Percentiles rank a stretch among this genome's conserved stretches.
phyloP scores from a whole-genome alignment of 1,140 invertebrate genomes.

The Saccostrea glomerata region DNA sequence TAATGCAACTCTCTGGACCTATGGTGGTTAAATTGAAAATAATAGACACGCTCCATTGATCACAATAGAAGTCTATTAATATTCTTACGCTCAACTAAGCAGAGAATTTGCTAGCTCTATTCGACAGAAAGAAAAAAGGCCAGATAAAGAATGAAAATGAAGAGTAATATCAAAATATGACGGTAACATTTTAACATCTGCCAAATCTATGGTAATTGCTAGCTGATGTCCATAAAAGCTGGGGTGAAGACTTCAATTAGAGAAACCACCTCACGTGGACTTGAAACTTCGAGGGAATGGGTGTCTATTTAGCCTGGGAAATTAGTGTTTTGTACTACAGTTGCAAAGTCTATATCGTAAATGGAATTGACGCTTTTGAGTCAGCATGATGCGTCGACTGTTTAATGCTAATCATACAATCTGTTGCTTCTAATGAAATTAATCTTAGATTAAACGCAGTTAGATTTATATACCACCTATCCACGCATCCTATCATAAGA shows the following conservation, averaged over 20 bases:
- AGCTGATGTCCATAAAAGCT: neutral
- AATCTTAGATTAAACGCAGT: neutral
- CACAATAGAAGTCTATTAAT: slow-evolving; percentile 36
- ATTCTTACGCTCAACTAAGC: slow-evolving; percentile 33
- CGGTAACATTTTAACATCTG: slow-evolving; percentile 36
- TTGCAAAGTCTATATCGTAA: neutral
- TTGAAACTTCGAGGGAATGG: neutral
- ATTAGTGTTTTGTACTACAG: slow-evolving; percentile 4
- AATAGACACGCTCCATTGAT: slow-evolving; percentile 36
- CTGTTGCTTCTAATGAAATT: neutral
- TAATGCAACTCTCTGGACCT: slow-evolving; percentile 29
- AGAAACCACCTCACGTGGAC: neutral
- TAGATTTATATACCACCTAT: neutral
- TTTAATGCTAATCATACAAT: neutral
- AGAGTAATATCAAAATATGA: slow-evolving; percentile 23
- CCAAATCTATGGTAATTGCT: slow-evolving; percentile 22
- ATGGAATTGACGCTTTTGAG: neutral
- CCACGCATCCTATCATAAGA: too few relatives aligned
- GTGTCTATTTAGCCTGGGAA: slow-evolving; percentile 6
- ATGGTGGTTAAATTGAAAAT: slow-evolving; percentile 31
- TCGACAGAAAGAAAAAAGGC: neutral
- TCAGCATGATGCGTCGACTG: neutral
- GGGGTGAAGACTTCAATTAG: slow-evolving; percentile 22
- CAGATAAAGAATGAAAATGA: slow-evolving; percentile 25
- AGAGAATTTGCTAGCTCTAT: slow-evolving; percentile 25